Percentiles rank a stretch among this genome's conserved stretches.
phyloP scores from a whole-genome alignment of 2,113 vertebrate species.

The Argyrosomus japonicus region DNA sequence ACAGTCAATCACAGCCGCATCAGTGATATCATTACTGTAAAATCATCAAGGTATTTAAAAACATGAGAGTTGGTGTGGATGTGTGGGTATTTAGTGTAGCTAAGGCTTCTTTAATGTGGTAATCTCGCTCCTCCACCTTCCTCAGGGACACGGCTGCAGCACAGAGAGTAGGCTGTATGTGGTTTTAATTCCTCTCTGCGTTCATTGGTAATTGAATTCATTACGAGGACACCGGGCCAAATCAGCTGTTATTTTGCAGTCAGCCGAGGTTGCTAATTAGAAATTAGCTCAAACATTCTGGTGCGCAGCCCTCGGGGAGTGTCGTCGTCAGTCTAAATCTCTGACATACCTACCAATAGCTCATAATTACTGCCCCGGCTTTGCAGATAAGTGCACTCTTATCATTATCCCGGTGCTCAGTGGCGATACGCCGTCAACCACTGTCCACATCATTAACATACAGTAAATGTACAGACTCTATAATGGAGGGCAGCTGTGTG shows the following conservation, averaged over 20 bases:
- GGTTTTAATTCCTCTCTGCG: conserved; percentile 73
- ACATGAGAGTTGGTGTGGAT: not conserved
- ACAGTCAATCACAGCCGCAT: not conserved
- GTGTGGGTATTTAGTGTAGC: conserved; percentile 1
- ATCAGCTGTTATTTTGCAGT: conserved; percentile 71
- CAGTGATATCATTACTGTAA: not conserved
- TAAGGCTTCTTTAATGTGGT: conserved; percentile 31
- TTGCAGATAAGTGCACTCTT: conserved; percentile 20
- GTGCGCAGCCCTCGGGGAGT: conserved; percentile 32
- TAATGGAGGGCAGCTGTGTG: conserved; percentile 18
- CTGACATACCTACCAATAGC: conserved; percentile 54
- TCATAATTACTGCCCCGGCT: conserved; percentile 55
- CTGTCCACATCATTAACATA: conserved; percentile 6
- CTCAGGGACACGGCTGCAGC: conserved; percentile 33
- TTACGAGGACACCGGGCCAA: conserved; percentile 71
- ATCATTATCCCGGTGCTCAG: conserved; percentile 1
- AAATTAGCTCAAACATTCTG: conserved; percentile 72
- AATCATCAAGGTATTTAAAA: not conserved
- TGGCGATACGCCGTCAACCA: not conserved
- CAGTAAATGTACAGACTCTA: not conserved
- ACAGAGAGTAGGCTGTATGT: conserved; percentile 35
- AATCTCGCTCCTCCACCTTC: conserved; percentile 21
- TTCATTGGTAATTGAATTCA: conserved; percentile 78
- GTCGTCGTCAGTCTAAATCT: conserved; percentile 38
- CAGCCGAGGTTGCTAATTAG: conserved; percentile 73